Conservation (phyloP, 1,140 invertebrate genomes). For the Prorops nasuta region DNA sequence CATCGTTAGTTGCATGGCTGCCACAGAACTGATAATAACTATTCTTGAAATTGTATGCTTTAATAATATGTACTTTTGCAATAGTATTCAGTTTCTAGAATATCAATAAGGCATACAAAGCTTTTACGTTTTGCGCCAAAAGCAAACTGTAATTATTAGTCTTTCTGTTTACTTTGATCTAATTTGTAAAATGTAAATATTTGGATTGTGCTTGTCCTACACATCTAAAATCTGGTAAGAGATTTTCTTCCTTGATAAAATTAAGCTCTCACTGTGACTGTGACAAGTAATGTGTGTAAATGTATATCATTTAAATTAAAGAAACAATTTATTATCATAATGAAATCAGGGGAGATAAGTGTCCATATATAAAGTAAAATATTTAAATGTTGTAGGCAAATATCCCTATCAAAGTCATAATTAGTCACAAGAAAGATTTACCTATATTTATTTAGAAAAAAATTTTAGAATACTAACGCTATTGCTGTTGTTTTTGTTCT, state of each 20-base stretch:
- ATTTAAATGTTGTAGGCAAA: slow-evolving; percentile 34
- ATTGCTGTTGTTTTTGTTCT: slow-evolving; percentile 21
- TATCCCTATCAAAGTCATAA: slow-evolving; percentile 26
- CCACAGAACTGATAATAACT: slow-evolving; percentile 15
- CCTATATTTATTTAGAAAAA: slow-evolving; percentile 30
- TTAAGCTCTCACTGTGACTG: slow-evolving; percentile 14
- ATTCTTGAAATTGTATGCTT: slow-evolving; percentile 19
- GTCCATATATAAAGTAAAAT: slow-evolving; percentile 20
- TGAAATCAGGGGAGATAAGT: slow-evolving; percentile 14
- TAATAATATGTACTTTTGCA: slow-evolving; percentile 10
- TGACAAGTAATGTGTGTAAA: neutral
- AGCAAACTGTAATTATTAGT: neutral
- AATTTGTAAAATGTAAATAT: slow-evolving; percentile 25
- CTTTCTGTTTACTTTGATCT: slow-evolving; percentile 14
- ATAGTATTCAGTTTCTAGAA: neutral
- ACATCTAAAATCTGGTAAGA: slow-evolving; percentile 7
- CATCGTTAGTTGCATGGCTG: slow-evolving; percentile 18
- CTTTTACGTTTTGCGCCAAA: too few species aligned
- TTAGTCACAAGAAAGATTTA: slow-evolving; percentile 17
- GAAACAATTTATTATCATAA: too few species aligned
- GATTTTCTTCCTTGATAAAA: neutral
- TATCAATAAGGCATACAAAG: too few species aligned
- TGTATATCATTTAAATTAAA: slow-evolving; percentile 4
- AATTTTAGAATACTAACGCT: slow-evolving; percentile 10
- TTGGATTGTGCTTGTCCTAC: slow-evolving; percentile 13